Evolutionary conservation across 2,113 vertebrate genomes (phyloP).

Genomic region (Notarius lentiginosus): DNA sequence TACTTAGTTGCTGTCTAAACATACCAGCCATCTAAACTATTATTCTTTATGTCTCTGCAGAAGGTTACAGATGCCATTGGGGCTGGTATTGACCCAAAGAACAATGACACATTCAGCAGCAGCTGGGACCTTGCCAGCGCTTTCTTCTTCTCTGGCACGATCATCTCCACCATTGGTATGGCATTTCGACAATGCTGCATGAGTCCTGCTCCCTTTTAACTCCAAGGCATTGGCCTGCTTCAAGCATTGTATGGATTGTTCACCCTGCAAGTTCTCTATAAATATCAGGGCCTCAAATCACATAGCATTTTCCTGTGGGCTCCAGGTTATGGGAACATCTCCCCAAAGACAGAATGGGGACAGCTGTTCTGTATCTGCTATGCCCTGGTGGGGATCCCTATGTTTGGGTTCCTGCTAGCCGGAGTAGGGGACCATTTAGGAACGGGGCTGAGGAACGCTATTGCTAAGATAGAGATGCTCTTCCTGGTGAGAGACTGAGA

Average conservation of each 20-base stretch:
- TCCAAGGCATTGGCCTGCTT: slow-evolving; percentile 26
- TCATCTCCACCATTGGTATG: slow-evolving; percentile 84
- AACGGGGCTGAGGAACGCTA: slow-evolving; percentile 78
- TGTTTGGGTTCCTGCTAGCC: slow-evolving; percentile 85
- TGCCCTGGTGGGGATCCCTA: slow-evolving; percentile 84
- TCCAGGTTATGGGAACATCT: slow-evolving; percentile 86
- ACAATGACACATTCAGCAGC: slow-evolving; percentile 70
- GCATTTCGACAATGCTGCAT: slow-evolving; percentile 36
- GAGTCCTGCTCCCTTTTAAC: slow-evolving; percentile 35
- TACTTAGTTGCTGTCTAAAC: slow-evolving; percentile 30
- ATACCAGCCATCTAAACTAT: neutral
- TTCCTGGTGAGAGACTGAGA: slow-evolving; percentile 77
- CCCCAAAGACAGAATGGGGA: slow-evolving; percentile 81
- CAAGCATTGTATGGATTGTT: slow-evolving; percentile 40
- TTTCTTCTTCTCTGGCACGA: slow-evolving; percentile 90
- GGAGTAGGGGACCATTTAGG: slow-evolving; percentile 88
- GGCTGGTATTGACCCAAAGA: slow-evolving; percentile 73
- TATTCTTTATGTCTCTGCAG: slow-evolving; percentile 62
- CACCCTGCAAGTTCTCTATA: slow-evolving; percentile 29
- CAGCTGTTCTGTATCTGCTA: slow-evolving; percentile 89
- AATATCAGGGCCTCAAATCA: slow-evolving; percentile 24
- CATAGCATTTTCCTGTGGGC: slow-evolving; percentile 39
- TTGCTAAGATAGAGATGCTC: slow-evolving; percentile 83
- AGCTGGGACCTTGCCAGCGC: slow-evolving; percentile 85
- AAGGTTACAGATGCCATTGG: slow-evolving; percentile 75